phyloP scores from a whole-genome alignment of 2,797 vertebrate genomes.

The Gallirallus australis region DNA sequence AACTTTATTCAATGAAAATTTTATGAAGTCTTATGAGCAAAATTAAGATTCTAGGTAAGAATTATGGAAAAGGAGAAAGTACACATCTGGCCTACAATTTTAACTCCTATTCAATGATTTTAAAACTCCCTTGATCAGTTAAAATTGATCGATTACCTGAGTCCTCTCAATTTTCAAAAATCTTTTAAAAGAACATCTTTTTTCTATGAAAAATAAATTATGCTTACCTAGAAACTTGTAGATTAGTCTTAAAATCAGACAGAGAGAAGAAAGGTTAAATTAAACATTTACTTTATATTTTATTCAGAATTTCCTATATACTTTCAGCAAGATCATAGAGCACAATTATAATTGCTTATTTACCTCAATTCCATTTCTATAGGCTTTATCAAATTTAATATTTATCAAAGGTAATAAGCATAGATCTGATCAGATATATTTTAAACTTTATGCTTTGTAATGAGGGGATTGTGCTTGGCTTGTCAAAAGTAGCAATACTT shows the following conservation, averaged over 20 bases:
- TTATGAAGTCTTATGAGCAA: background rate
- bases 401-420: background rate
- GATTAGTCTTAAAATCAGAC: background rate
- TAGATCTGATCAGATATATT: background rate
- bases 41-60: background rate
- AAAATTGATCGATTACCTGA: background rate
- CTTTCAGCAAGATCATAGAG: background rate
- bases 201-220: background rate
- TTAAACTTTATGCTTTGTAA: background rate
- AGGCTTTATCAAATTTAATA: background rate
- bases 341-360: background rate
- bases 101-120: background rate
- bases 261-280: background rate
- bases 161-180: background rate
- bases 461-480: background rate
- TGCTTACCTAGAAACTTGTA: background rate
- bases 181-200: background rate
- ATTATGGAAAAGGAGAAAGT: background rate
- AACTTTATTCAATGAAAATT: background rate
- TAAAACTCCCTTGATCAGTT: background rate
- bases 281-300: background rate
- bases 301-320: background rate
- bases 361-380: background rate
- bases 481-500: background rate
- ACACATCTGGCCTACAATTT: rapidly evolving